Evolutionary conservation across 2,888 invertebrate genomes (phyloP).

Genomic region (Tachina fera): DNA sequence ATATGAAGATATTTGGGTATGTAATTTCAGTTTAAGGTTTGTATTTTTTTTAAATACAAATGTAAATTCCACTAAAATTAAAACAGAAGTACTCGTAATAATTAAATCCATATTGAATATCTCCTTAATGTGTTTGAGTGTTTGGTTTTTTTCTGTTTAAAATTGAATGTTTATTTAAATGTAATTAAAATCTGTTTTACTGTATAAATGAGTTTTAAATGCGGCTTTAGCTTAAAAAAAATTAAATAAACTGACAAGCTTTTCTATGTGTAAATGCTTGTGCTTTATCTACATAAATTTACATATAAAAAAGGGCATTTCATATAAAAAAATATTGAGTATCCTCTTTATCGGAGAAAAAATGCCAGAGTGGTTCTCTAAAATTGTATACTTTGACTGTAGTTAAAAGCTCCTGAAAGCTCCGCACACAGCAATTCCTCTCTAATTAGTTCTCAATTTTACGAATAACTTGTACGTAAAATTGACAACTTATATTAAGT

Average conservation of each 20-base stretch:
- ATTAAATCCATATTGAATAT: not conserved
- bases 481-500: no score
- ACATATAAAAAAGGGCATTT: not conserved
- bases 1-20: not conserved
- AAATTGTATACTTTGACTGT: no score
- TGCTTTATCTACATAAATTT: not conserved
- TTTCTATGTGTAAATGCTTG: not conserved
- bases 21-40: not conserved
- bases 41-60: not conserved
- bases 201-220: slow-evolving; percentile 46
- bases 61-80: slow-evolving; percentile 4
- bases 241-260: slow-evolving; percentile 39
- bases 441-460: no score
- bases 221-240: slow-evolving; percentile 50
- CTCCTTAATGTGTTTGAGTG: not conserved
- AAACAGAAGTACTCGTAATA: not conserved
- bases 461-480: no score
- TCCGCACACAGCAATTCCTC: no score
- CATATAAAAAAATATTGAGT: not conserved
- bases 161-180: slow-evolving; percentile 51
- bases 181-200: slow-evolving; percentile 57
- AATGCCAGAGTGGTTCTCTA: no score
- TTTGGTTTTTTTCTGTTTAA: not conserved
- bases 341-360: not conserved
- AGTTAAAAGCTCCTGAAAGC: no score